phyloP scores from a whole-genome alignment of 2,888 invertebrate species.

The Agrochola circellaris region DNA sequence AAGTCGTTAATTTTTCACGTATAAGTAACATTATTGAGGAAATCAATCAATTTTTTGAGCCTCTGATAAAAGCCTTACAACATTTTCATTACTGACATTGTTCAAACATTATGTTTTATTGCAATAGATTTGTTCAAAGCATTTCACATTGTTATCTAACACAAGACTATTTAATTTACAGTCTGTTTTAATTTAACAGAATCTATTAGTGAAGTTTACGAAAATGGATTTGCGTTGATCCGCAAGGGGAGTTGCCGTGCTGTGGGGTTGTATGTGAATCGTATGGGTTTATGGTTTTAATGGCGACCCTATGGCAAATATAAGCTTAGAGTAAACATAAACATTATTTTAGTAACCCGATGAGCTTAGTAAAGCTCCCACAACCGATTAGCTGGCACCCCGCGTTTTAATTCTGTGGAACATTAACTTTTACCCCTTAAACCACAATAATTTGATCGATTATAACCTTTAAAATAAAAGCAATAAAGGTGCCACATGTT shows the following conservation, averaged over 20 bases:
- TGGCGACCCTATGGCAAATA: slow-evolving; percentile 74
- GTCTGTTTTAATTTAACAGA: slow-evolving; percentile 56
- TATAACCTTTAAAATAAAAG: neutral
- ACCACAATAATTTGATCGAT: neutral
- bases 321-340: slow-evolving; percentile 87
- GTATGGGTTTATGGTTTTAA: slow-evolving; percentile 79
- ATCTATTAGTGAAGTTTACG: slow-evolving; percentile 60
- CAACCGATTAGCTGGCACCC: slow-evolving; percentile 83
- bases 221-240: slow-evolving; percentile 59
- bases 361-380: slow-evolving; percentile 85
- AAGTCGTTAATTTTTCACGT: too few species aligned
- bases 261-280: slow-evolving; percentile 68
- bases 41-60: too few species aligned
- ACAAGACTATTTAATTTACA: slow-evolving; percentile 22
- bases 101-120: too few species aligned
- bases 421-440: neutral
- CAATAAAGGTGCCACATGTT: slow-evolving; percentile 8
- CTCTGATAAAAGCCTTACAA: too few species aligned
- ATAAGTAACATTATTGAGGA: too few species aligned
- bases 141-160: too few species aligned
- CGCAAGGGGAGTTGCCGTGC: slow-evolving; percentile 50
- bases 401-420: slow-evolving; percentile 60
- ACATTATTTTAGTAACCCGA: slow-evolving; percentile 90
- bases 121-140: too few species aligned
- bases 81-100: too few species aligned